Base-by-base conservation (phyloP, 2,113 vertebrate genomes). In the Nothocercus nigrocapillus region DNA sequence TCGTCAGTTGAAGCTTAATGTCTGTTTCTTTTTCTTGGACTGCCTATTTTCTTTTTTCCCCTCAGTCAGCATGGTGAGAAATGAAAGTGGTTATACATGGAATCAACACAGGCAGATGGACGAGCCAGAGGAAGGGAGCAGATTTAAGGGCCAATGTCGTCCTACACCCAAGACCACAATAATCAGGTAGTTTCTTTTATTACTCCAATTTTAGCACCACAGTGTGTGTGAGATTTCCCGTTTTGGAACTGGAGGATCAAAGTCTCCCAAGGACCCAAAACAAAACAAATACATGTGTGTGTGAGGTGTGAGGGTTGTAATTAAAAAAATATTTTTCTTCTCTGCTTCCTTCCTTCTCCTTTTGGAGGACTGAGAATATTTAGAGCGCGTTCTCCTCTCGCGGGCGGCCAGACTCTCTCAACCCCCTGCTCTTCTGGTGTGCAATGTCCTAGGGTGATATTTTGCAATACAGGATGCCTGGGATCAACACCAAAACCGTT, bases 21-120 rank as follows among this genome's bases (percentile, higher is more conserved):
- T 94, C 95, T 95, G 58, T 95, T 97, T 97, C 87, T 97, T 78
- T 95, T 96, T 94, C 90, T 89, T 93, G 56, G 59, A 85, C 45
- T 95, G 79, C 28, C 17, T 32, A 32, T 58, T 56, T 58, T 32
- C 25, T 27, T 32, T 32, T 89, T 58, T 49, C 89, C 92, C 47
- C 44, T 49, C 22, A 92, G 38, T 97, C 91, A 90, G 72, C 84
- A 89, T 36, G 51, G 95, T 89, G 94, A 93, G 93, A 97, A 96
- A 95, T 51, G 95, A 88, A 97, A 94, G 95, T 38, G 88, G 86
- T 96, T 89, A 82, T 69, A 95, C 67, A 73, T 36, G 4, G 74
- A 75, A 82, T 82, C 93, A 91, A 89, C 72, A 85, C 47, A 73
- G n/a, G 91, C 53, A 67, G 62, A 61, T 83, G 77, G 75, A 92